phyloP scores from a whole-genome alignment of 23 tunicate species.

The Diplosoma virens region DNA sequence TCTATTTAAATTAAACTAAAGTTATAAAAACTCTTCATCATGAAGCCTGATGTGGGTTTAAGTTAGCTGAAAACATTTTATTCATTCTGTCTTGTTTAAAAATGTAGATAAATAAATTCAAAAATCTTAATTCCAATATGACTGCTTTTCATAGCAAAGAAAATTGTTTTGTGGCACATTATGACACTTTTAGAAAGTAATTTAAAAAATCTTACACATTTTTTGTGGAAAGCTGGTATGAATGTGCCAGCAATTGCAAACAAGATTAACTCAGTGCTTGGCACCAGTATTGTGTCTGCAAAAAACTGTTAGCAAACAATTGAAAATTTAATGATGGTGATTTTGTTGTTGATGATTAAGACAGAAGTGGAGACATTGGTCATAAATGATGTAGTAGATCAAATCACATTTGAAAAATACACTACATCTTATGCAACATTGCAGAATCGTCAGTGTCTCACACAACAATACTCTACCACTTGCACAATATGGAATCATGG shows the following conservation, averaged over 20 bases:
- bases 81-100: too few relatives aligned
- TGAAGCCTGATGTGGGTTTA: too few relatives aligned
- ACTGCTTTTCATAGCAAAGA: too few relatives aligned
- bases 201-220: neutral
- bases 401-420: neutral
- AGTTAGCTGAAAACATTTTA: too few relatives aligned
- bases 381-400: neutral
- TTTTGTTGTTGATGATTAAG: neutral
- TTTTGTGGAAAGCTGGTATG: neutral
- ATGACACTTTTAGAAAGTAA: neutral
- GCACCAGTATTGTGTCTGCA: neutral
- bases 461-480: neutral
- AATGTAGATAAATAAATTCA: too few relatives aligned
- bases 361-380: neutral
- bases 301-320: neutral
- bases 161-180: neutral
- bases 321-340: neutral
- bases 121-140: too few relatives aligned
- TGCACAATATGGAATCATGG: neutral
- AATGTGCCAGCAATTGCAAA: neutral
- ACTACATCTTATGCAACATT: neutral
- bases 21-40: too few relatives aligned
- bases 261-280: neutral
- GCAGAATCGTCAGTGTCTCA: neutral
- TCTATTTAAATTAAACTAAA: too few relatives aligned